A percentile compares a stretch with the other conserved stretches of the same genome.
phyloP scores from a whole-genome alignment of 2,797 vertebrate genomes.

The Pterois miles region DNA sequence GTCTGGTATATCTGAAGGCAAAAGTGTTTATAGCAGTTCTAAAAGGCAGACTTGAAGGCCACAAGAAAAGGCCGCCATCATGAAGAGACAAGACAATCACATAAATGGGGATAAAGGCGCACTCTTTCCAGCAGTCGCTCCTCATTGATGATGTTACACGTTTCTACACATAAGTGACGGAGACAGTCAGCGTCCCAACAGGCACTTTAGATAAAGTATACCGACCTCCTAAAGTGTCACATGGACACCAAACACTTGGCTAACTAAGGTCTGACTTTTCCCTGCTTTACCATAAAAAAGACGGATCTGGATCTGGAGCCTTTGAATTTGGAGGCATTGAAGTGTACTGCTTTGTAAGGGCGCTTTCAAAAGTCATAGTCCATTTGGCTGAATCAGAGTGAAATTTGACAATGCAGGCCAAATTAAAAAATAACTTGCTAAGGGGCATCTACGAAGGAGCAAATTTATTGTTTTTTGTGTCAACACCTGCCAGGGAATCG shows the following conservation, averaged over 20 bases:
- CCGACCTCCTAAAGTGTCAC: not conserved
- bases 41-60: not conserved
- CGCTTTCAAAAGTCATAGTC: too few species aligned
- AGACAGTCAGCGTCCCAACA: not conserved
- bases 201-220: not conserved
- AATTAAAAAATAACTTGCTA: too few species aligned
- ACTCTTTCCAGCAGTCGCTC: not conserved
- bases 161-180: not conserved
- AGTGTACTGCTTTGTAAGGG: not conserved
- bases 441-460: too few species aligned
- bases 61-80: not conserved
- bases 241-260: slow-evolving; percentile 3
- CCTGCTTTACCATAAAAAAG: slow-evolving; percentile 31
- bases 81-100: not conserved
- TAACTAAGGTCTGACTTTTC: slow-evolving; percentile 15
- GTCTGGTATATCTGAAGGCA: not conserved
- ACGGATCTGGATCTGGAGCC: too few species aligned
- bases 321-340: not conserved
- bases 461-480: too few species aligned
- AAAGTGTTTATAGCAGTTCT: not conserved
- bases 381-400: too few species aligned
- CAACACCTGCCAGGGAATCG: too few species aligned
- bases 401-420: too few species aligned
- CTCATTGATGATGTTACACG: not conserved
- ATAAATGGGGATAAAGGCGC: not conserved